These are phyloP conservation scores for Micrastur ruficollis DNA, from an alignment of 2,797 vertebrate species.

Conservation along the genomic window DNA sequence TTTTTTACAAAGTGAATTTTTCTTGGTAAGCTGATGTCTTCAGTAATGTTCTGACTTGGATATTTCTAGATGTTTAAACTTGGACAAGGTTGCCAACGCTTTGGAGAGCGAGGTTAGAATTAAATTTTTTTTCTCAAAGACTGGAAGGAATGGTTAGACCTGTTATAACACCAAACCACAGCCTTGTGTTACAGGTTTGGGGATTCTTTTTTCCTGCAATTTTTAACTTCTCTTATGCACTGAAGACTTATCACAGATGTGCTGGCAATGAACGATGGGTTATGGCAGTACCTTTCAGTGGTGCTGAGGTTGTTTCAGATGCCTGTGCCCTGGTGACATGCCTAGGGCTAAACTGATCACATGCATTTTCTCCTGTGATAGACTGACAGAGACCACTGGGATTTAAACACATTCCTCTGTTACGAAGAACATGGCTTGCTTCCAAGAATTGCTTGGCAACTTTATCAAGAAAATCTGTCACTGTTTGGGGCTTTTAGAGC, in stretches of 20 bases:
- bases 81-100: neutral
- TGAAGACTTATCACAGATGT: neutral
- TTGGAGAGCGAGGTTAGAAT: neutral
- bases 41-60: neutral
- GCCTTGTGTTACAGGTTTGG: neutral
- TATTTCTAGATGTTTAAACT: neutral
- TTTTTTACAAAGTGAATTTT: neutral
- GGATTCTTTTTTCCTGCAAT: neutral
- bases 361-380: neutral
- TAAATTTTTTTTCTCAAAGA: neutral
- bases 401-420: neutral
- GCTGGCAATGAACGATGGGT: neutral
- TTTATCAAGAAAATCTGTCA: neutral
- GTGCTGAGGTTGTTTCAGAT: neutral
- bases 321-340: neutral
- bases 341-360: neutral
- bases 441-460: neutral
- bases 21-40: neutral
- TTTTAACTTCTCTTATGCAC: neutral
- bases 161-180: fast-evolving
- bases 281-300: neutral
- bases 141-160: neutral
- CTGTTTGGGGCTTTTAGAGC: neutral
- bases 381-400: neutral
- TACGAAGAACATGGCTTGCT: neutral